These are phyloP conservation scores for Epiblema foenella DNA, from an alignment of 2,888 invertebrate species.

Conservation along the genomic window DNA sequence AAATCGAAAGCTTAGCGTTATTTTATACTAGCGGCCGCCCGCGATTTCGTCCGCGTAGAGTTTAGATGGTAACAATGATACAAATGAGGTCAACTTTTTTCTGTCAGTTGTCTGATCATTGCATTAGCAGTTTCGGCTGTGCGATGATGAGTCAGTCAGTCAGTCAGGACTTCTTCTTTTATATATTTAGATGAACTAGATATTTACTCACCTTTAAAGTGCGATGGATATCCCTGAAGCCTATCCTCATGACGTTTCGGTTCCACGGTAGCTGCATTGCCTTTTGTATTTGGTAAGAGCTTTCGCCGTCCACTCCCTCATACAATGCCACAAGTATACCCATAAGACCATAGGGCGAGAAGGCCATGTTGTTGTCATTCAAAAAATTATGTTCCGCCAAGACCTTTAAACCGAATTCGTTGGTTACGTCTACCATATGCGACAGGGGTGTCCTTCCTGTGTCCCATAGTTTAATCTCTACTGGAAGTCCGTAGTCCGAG, in stretches of 20 bases:
- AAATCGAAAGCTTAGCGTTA: background rate
- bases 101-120: too few species aligned
- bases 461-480: conserved; percentile 79
- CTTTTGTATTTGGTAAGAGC: conserved; percentile 89
- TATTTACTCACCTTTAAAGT: conserved; percentile 89
- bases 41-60: too few species aligned
- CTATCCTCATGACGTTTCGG: conserved; percentile 89
- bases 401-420: conserved; percentile 88
- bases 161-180: too few species aligned
- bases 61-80: too few species aligned
- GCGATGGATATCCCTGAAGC: conserved; percentile 92
- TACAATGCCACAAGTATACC: conserved; percentile 92
- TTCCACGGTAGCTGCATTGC: conserved; percentile 89
- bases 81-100: too few species aligned
- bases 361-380: conserved; percentile 92
- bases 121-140: too few species aligned
- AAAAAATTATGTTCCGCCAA: conserved; percentile 89
- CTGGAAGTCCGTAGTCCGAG: conserved; percentile 69
- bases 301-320: conserved; percentile 91
- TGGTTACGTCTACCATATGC: conserved; percentile 92
- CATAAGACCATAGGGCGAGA: conserved; percentile 92
- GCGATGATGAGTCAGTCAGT: too few species aligned
- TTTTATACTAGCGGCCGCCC: too few species aligned
- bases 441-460: conserved; percentile 86
- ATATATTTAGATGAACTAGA: too few species aligned